Base-by-base conservation (phyloP, 2,888 invertebrate species). In the Eupithecia vulgata region DNA sequence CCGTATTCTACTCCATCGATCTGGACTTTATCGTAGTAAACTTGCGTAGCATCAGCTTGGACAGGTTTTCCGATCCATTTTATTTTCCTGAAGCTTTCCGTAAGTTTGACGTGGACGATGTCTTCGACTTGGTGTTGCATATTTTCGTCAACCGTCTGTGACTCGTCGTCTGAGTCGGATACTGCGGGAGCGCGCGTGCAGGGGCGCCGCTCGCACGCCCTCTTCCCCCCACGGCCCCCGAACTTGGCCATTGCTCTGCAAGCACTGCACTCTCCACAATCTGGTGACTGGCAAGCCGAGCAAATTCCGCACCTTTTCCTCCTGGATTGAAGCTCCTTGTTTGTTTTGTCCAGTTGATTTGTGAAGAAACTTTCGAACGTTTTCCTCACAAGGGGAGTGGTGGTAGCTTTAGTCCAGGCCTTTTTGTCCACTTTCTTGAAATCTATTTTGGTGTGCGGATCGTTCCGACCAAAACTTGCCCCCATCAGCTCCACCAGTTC, bases 161-260 rank as follows among this genome's bases (percentile, higher is more conserved):
- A 87, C 21, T 95, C 95, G 68, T 95, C 95, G 68, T 95, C 95
- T 1, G 92, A 91, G 76, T 96, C 96, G 5, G 95, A 96, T 80
- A 96, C 96, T 70, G 96, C 95, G 3, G 97, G 97, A 96, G 97
- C 96, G 85, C 97, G 96, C 1, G 97, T 96, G 87, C 97, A 97
- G 67, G 96, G 95, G 76, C 96, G 92, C 52, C 95, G 91, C 1
- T 95, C 87, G 83, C 97, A 97, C 8, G 96, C 96, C 84, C 97
- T 96, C 81, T 97, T 93, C 25, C 94, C 88, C 0, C 95, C 95
- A 75, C 92, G 95, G 0, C 97, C 97, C 6, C 97, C 97, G 87
- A 97, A 97, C 87, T 97, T 97, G 8, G 96, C 94, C 97, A 97
- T 97, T 76, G 97, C 96, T 78, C 95, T 94, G 87, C 98, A 98